These are phyloP conservation scores for Ophion obscuratus DNA, from an alignment of 2,888 invertebrate species.

Conservation along the genomic window DNA sequence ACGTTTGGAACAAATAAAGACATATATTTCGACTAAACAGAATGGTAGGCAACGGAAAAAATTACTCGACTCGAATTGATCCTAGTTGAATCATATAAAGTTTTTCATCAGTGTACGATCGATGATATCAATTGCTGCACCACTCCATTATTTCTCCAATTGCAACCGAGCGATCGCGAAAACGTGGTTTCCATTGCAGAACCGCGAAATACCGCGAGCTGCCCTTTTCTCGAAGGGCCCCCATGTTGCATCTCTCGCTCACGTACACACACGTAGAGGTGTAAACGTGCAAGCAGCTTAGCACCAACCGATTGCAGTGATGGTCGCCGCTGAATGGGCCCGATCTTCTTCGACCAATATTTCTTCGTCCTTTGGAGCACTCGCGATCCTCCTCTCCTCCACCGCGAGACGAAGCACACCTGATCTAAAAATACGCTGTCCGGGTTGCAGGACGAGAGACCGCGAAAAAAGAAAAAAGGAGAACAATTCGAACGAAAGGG, in stretches of 20 bases:
- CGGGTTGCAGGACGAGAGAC: conserved; percentile 56
- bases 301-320: not conserved
- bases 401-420: conserved; percentile 56
- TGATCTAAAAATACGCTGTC: conserved; percentile 69
- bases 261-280: not conserved
- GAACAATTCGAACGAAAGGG: conserved; percentile 49
- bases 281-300: not conserved
- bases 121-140: not conserved
- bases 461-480: conserved; percentile 36
- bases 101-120: not conserved
- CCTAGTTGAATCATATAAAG: not conserved
- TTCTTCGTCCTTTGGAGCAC: conserved; percentile 40
- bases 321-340: conserved; percentile 36
- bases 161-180: too few species aligned
- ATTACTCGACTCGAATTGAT: not conserved
- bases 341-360: conserved; percentile 38
- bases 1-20: not conserved
- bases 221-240: not conserved
- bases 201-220: conserved; percentile 8
- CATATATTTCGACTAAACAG: not conserved
- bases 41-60: not conserved
- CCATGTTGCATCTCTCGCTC: not conserved
- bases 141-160: too few species aligned
- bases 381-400: conserved; percentile 46
- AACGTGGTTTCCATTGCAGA: not conserved